A percentile compares a stretch with the other conserved stretches of the same genome.
These are phyloP conservation scores for Drosophila limbata DNA, from an alignment of 2,888 invertebrate species.

Conservation along the genomic window DNA sequence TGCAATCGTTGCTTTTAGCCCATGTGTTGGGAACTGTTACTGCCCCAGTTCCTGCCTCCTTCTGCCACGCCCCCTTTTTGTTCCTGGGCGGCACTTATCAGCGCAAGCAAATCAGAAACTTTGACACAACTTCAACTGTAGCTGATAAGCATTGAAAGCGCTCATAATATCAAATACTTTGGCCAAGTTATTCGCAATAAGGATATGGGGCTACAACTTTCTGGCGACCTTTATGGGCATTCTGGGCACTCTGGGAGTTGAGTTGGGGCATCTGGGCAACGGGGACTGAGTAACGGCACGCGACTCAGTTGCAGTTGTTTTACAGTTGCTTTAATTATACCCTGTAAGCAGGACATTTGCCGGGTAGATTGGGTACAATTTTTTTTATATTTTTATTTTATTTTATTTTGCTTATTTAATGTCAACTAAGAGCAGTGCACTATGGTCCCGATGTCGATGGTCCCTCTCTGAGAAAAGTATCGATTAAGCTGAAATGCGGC, in stretches of 20 bases:
- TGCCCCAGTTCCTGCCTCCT: background rate
- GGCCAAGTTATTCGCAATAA: conserved; percentile 58
- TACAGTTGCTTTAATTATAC: conserved; percentile 13
- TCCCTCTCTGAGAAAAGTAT: too few species aligned
- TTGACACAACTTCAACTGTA: conserved; percentile 54
- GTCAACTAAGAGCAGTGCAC: too few species aligned
- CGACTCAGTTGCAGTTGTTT: conserved; percentile 4
- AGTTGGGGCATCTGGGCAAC: conserved; percentile 6
- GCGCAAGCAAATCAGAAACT: conserved; percentile 47
- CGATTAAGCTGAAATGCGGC: too few species aligned
- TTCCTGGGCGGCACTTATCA: conserved; percentile 35
- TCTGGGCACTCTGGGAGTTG: conserved; percentile 37
- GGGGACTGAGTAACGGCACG: conserved; percentile 20
- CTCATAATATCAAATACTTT: conserved; percentile 57
- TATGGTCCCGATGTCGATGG: too few species aligned
- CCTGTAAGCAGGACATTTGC: background rate
- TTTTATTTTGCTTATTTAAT: too few species aligned
- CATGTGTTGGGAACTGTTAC: conserved; percentile 3
- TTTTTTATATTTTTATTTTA: too few species aligned
- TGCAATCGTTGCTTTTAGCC: conserved; percentile 22
- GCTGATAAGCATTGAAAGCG: conserved; percentile 62
- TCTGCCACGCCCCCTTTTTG: background rate
- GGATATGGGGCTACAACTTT: conserved; percentile 39
- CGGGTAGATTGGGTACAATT: background rate
- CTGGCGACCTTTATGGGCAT: conserved; percentile 56